A percentile compares a stretch with the other conserved stretches of the same genome.
These are phyloP conservation scores for Atta texana DNA, from an alignment of 1,140 invertebrate genomes.

Conservation along the genomic window DNA sequence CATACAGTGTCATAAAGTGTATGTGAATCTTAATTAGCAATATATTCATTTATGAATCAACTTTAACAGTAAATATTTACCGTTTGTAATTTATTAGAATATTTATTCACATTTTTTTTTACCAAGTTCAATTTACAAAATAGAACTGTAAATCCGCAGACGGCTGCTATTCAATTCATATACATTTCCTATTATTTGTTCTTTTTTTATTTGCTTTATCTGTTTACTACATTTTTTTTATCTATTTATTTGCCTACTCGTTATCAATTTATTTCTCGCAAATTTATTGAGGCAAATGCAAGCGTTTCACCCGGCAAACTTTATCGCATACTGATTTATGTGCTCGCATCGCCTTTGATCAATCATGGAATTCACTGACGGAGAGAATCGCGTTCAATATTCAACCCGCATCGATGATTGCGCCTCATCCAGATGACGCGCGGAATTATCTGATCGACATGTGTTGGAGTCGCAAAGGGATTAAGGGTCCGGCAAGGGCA, in stretches of 20 bases:
- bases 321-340: conserved; percentile 47
- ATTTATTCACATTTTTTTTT: background rate
- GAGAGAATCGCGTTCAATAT: conserved; percentile 34
- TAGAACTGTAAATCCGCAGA: background rate
- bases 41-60: conserved; percentile 30
- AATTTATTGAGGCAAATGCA: conserved; percentile 20
- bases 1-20: conserved; percentile 29
- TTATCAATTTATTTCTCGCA: background rate
- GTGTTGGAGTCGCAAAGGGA: conserved; percentile 63
- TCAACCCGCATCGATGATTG: conserved; percentile 66
- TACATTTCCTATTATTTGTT: conserved; percentile 16
- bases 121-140: background rate
- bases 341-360: conserved; percentile 45
- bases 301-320: conserved; percentile 6
- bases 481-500: conserved; percentile 52
- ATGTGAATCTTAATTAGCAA: conserved; percentile 15
- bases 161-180: background rate
- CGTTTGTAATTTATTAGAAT: conserved; percentile 21
- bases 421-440: conserved; percentile 60
- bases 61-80: conserved; percentile 6
- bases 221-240: conserved; percentile 7
- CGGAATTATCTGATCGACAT: conserved; percentile 60
- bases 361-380: conserved; percentile 42
- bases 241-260: conserved; percentile 8
- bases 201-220: background rate